Base-by-base conservation (phyloP, 2,113 vertebrate species). In the Microcebus tavaratra region DNA sequence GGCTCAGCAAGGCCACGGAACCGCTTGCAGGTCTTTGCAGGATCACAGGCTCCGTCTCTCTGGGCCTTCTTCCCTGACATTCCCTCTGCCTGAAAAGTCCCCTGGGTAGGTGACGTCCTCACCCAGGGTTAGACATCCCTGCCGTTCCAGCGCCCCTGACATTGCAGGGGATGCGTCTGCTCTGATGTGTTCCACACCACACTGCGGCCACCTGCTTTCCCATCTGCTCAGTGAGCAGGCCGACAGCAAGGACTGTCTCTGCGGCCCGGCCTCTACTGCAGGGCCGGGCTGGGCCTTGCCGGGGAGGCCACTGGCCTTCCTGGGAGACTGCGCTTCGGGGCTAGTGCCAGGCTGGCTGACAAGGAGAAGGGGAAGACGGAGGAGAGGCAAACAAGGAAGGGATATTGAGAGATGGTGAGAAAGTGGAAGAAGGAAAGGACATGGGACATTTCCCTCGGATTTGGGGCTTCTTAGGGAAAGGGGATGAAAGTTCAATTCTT, bases 191-290 rank as follows among this genome's bases (percentile, higher is more conserved):
- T 0, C 53, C 72, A 14, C n/a, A 7, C n/a, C 5, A 1, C 59
- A 5, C 29, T 0, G 7, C 2, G 13, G 8, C 6, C 27, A 21
- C 34, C 59, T 17, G 20, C 18, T 59, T 75, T 68, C 50, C 9
- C 13, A 1, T 17, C 18, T 3, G 20, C 17, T 10, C 23, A 2
- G n/a, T 12, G 34, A 29, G 36, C 27, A 53, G 50, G 79, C 12
- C 13, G 53, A 50, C 34, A 31, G 14, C 31, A 6, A 36, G 23
- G 23, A n/a, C 48, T 11, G 9, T 55, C 75, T 57, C 17, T 25
- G 15, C 1, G 29, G 0, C 48, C 14, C 4, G 2, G n/a, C 13
- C 21, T 2, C 3, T 27, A 29, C 31, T 0, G 2, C n/a, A 36
- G 50, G 59, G 53, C 68, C 88, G 48, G 20, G 14, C n/a, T 48